Conservation (phyloP, 2,888 invertebrate genomes). For the Himalopsyche tibetana region DNA sequence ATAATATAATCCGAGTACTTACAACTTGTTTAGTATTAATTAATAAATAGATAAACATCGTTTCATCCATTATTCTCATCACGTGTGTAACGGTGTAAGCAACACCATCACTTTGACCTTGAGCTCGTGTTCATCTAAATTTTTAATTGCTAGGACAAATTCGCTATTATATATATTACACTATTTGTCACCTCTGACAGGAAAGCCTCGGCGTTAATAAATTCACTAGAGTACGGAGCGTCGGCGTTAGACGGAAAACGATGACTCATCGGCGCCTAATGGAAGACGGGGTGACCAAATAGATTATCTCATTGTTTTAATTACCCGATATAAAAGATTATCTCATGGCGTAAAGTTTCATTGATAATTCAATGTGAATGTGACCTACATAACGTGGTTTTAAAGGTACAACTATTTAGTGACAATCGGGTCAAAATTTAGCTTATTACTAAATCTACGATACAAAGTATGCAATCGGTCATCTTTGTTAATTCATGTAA, state of each 20-base stretch:
- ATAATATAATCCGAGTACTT: too few relatives aligned
- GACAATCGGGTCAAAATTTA: too few relatives aligned
- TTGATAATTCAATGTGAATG: too few relatives aligned
- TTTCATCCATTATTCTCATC: background rate
- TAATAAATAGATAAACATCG: too few relatives aligned
- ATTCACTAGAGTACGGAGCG: background rate
- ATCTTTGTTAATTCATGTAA: too few relatives aligned
- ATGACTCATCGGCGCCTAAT: constrained; percentile 34
- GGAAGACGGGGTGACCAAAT: background rate
- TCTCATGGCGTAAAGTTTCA: too few relatives aligned
- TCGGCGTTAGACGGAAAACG: background rate
- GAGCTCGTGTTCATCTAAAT: background rate
- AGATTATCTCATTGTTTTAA: background rate
- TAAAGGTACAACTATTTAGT: too few relatives aligned
- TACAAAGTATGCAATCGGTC: too few relatives aligned
- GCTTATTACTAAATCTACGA: too few relatives aligned
- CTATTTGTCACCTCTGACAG: background rate
- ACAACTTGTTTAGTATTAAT: too few relatives aligned
- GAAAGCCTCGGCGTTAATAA: background rate
- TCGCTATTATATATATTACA: background rate
- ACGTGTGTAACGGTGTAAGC: background rate
- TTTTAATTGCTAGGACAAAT: constrained; percentile 29
- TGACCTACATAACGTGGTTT: too few relatives aligned
- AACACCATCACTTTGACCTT: background rate
- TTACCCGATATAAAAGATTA: too few relatives aligned